Evolutionary conservation across 2,888 invertebrate species (phyloP).

Genomic region (Cerastis rubricosa): DNA sequence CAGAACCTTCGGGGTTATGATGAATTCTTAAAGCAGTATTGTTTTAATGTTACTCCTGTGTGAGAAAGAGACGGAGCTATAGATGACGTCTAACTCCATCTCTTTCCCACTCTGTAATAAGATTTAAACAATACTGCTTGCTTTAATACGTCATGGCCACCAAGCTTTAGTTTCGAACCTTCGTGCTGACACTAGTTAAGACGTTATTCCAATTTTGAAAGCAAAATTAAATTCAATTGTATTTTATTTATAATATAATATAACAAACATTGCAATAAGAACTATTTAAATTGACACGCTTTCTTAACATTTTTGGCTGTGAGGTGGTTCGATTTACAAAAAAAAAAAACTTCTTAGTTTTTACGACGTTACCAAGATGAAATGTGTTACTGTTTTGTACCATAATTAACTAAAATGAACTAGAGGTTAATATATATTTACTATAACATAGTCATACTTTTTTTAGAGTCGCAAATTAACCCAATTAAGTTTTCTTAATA

Average conservation of each 20-base stretch:
- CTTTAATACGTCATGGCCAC: too few relatives aligned
- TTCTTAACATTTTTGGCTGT: constrained; percentile 68
- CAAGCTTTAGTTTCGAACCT: too few relatives aligned
- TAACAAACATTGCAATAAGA: not conserved
- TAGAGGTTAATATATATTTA: not conserved
- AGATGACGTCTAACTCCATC: too few relatives aligned
- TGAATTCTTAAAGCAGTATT: too few relatives aligned
- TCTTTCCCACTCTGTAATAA: too few relatives aligned
- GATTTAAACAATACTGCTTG: too few relatives aligned
- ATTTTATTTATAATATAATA: not conserved
- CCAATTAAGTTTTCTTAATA: not conserved
- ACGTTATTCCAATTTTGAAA: not conserved
- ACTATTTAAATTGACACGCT: constrained; percentile 26
- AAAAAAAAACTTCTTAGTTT: constrained; percentile 11
- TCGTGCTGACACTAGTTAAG: too few relatives aligned
- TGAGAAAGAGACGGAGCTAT: too few relatives aligned
- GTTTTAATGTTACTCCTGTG: too few relatives aligned
- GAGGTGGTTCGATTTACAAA: constrained; percentile 71
- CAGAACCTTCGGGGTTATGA: too few relatives aligned
- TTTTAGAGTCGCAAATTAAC: constrained; percentile 31
- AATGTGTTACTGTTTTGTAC: constrained; percentile 11
- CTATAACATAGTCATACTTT: not conserved
- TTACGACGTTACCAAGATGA: constrained; percentile 1
- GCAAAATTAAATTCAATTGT: not conserved
- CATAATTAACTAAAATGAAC: constrained; percentile 14